These are phyloP conservation scores for Pterois miles DNA, from an alignment of 2,797 vertebrate genomes.

Conservation along the genomic window DNA sequence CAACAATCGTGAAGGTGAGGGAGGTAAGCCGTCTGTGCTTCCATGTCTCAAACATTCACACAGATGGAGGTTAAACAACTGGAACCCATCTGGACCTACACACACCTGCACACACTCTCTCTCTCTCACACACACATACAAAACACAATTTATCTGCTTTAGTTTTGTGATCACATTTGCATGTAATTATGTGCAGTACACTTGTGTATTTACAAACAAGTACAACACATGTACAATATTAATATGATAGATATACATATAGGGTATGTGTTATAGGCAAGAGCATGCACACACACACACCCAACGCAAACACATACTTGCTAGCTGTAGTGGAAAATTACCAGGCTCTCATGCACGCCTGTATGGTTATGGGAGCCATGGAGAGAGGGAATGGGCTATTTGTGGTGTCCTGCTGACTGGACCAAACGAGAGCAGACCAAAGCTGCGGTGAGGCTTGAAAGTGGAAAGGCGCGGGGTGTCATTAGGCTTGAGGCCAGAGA, in stretches of 20 bases:
- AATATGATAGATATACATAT: conserved; percentile 16
- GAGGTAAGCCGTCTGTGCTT: neutral
- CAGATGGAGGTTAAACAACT: conserved; percentile 2
- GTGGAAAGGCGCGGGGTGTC: conserved; percentile 58
- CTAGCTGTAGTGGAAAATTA: conserved; percentile 65
- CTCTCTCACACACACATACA: neutral
- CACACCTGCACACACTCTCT: neutral
- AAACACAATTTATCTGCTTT: conserved; percentile 6
- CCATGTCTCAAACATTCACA: neutral
- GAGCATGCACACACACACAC: neutral
- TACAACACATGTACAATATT: conserved; percentile 32
- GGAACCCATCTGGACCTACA: conserved; percentile 9
- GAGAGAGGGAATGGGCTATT: conserved; percentile 62
- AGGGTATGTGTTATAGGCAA: conserved; percentile 3
- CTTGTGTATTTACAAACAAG: conserved; percentile 42
- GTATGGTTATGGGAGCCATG: conserved; percentile 51
- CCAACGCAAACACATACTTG: conserved; percentile 21
- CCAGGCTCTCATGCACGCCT: conserved; percentile 41
- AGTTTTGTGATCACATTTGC: conserved; percentile 27
- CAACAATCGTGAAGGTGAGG: neutral
- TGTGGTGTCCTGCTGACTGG: conserved; percentile 71
- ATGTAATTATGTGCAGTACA: conserved; percentile 15
- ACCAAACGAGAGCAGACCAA: conserved; percentile 54
- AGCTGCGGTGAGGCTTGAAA: conserved; percentile 66
- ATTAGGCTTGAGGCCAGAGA: conserved; percentile 65